Conservation (phyloP, 2,797 vertebrate species). For the Argentina silus region DNA sequence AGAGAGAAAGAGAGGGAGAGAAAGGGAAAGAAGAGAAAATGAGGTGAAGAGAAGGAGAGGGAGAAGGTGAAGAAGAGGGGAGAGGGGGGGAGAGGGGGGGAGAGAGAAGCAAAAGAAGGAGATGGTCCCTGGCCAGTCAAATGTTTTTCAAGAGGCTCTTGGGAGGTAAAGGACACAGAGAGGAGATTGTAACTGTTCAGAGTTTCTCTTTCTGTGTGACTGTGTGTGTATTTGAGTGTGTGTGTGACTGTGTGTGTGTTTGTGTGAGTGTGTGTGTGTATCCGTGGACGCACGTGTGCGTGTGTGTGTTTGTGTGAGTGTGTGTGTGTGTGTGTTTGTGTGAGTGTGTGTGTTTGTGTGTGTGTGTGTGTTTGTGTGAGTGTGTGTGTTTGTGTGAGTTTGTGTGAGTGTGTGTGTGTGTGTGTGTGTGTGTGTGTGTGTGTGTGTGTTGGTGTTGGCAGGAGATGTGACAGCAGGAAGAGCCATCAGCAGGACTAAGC, state of each 20-base stretch:
- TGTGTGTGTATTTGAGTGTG: neutral
- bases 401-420: no score
- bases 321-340: no score
- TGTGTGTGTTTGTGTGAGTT: no score
- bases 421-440: no score
- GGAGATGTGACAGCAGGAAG: neutral
- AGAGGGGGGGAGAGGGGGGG: neutral
- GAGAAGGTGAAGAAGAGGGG: neutral
- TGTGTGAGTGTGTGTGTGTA: neutral
- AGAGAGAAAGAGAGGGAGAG: no score
- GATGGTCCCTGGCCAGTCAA: slow-evolving; percentile 1
- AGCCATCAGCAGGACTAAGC: neutral
- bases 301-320: neutral
- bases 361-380: no score
- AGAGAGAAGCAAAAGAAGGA: no score
- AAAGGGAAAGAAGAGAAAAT: no score
- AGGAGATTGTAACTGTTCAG: slow-evolving; percentile 12
- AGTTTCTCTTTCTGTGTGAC: neutral
- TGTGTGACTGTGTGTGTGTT: slow-evolving; percentile 34
- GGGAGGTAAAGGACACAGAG: slow-evolving; percentile 44
- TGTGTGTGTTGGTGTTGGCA: no score
- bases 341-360: no score
- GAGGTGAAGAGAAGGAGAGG: no score
- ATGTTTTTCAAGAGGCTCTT: slow-evolving; percentile 43
- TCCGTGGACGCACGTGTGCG: no score